Base-by-base conservation (phyloP, 2,113 vertebrate species). In the Maccullochella peelii region DNA sequence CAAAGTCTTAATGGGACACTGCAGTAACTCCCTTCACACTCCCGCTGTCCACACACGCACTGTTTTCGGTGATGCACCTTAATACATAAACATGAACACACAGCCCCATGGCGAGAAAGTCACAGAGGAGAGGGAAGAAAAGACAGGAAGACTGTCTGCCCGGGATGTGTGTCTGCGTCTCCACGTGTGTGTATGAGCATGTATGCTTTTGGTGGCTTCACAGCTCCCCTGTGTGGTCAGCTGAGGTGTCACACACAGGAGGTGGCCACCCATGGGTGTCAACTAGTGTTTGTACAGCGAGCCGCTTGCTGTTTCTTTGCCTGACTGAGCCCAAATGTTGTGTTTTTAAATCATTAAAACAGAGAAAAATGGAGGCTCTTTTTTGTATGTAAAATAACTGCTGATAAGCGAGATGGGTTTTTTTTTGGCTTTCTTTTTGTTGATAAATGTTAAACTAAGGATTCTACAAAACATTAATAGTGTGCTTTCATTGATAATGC, bases 211-310 rank as follows among this genome's bases (percentile, higher is more conserved):
- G 63, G 76, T 88, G 83, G 89, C 86, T 84, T 77, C 84, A 94
- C 91, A 95, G 94, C 92, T 4, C 93, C 94, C 84, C 90, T 70
- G 44, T 88, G 93, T 93, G 95, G 92, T 83, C 47, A 61, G 30
- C 16, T n/a, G 12, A 50, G 65, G 87, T 70, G 69, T 83, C 68
- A 79, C 91, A 89, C 47, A 57, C 47, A 62, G 21, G 38, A 74
- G 20, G 52, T 1, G 14, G 25, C 58, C 55, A 85, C 49, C 30
- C 33, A 57, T 7, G 9, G 8, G 7, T 25, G 30, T 57, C 23
- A 42, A 8, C 16, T 20, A 21, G 50, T 44, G 58, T 40, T 30
- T 14, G 9, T 33, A 33, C 8, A 14, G 2, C 8, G 12, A 70
- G 14, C 9, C 20, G 3, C 33, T n/a, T 36, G 10, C 11, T 36